phyloP scores from a whole-genome alignment of 2,797 vertebrate genomes.

The Bradypodion pumilum region DNA sequence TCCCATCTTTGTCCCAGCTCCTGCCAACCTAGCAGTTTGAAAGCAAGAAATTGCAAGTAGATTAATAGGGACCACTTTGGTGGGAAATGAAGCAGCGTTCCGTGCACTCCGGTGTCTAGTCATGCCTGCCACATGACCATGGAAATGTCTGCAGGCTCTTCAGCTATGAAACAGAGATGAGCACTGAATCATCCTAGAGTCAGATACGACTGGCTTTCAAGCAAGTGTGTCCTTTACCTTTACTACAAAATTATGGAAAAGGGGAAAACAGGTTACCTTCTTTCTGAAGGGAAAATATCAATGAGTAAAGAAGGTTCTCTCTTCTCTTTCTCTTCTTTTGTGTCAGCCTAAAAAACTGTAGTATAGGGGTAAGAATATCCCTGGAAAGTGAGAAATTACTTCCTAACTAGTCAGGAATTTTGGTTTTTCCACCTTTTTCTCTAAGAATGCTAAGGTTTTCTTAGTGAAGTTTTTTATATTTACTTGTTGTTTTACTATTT shows the following conservation, averaged over 20 bases:
- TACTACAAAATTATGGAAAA: not conserved
- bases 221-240: no score
- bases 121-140: no score
- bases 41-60: no score
- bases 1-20: no score
- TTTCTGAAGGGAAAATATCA: not conserved
- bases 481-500: constrained; percentile 1
- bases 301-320: not conserved
- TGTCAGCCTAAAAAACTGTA: not conserved
- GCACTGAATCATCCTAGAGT: no score
- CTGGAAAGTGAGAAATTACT: not conserved
- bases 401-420: not conserved
- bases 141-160: no score
- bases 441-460: not conserved
- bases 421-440: not conserved
- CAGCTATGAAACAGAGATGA: no score
- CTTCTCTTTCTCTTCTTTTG: not conserved
- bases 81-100: no score
- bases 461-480: not conserved
- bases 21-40: no score
- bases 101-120: no score
- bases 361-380: not conserved
- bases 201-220: no score
- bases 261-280: not conserved
- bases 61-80: no score